phyloP scores from a whole-genome alignment of 2,888 invertebrate species.

The Drosophila flavopinicola region DNA sequence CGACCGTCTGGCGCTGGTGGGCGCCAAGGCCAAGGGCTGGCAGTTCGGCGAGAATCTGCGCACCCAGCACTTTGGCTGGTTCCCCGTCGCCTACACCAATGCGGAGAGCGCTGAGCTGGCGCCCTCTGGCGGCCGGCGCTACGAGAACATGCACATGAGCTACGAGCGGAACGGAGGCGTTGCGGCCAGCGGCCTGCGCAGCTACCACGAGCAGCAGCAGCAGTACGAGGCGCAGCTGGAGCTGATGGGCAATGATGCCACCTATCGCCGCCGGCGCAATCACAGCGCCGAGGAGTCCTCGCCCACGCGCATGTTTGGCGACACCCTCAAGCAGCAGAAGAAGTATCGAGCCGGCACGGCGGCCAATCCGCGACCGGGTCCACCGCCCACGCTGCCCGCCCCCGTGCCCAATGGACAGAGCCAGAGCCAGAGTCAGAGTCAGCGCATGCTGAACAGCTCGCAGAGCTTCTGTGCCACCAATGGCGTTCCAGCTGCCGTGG shows the following conservation, averaged over 20 bases:
- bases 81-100: slow-evolving; percentile 97
- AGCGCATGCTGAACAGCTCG: slow-evolving; percentile 87
- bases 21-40: slow-evolving; percentile 97
- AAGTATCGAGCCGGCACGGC: slow-evolving; percentile 86
- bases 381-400: slow-evolving; percentile 90
- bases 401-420: slow-evolving; percentile 86
- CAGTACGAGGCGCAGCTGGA: slow-evolving; percentile 76
- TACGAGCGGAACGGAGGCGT: slow-evolving; percentile 73
- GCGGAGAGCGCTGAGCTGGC: slow-evolving; percentile 86
- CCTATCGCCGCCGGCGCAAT: slow-evolving; percentile 76
- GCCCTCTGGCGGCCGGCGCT: slow-evolving; percentile 57
- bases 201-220: slow-evolving; percentile 77
- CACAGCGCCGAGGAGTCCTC: slow-evolving; percentile 84
- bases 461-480: slow-evolving; percentile 86
- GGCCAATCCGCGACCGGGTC: slow-evolving; percentile 87
- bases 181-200: slow-evolving; percentile 55
- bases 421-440: slow-evolving; percentile 44
- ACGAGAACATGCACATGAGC: slow-evolving; percentile 82
- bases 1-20: slow-evolving; percentile 93
- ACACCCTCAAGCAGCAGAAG: slow-evolving; percentile 86
- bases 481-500: slow-evolving; percentile 80
- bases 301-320: slow-evolving; percentile 90
- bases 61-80: slow-evolving; percentile 97
- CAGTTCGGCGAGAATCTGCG: slow-evolving; percentile 97
- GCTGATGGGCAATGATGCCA: slow-evolving; percentile 75